Conservation (phyloP, 2,113 vertebrate genomes). For the Aegotheles bennettii region DNA sequence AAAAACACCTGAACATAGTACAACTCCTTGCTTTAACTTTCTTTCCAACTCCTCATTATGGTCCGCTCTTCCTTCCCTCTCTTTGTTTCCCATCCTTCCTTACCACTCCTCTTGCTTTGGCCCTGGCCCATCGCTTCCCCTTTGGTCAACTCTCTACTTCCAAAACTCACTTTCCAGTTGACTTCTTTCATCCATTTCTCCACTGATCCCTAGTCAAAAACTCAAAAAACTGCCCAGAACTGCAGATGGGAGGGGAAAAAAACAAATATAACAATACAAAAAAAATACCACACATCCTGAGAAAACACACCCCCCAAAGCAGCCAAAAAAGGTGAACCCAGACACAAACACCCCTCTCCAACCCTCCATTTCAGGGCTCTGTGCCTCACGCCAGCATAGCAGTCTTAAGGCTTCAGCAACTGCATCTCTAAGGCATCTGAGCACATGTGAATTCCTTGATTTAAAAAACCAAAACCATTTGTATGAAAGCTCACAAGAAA, state of each 20-base stretch:
- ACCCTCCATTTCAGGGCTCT: not conserved
- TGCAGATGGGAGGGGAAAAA: not conserved
- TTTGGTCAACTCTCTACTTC: not conserved
- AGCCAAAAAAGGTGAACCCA: not conserved
- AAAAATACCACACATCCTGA: not conserved
- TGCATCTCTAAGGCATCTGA: not conserved
- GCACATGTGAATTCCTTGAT: rapidly evolving
- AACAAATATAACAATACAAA: not conserved
- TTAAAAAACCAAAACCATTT: not conserved
- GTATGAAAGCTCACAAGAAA: not conserved
- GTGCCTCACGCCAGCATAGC: not conserved
- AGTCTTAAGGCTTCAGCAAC: not conserved
- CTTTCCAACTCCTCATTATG: not conserved
- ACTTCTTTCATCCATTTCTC: not conserved
- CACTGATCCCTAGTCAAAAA: no score
- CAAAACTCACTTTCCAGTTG: not conserved
- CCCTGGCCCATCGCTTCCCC: not conserved
- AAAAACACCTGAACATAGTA: not conserved
- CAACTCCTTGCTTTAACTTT: rapidly evolving
- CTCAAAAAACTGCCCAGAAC: not conserved
- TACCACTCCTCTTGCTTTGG: rapidly evolving
- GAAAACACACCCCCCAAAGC: not conserved
- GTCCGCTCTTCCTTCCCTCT: not conserved
- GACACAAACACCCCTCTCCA: not conserved
- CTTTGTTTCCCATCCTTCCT: not conserved